Base-by-base conservation (phyloP, 2,888 invertebrate genomes). In the Phortica okadai region DNA sequence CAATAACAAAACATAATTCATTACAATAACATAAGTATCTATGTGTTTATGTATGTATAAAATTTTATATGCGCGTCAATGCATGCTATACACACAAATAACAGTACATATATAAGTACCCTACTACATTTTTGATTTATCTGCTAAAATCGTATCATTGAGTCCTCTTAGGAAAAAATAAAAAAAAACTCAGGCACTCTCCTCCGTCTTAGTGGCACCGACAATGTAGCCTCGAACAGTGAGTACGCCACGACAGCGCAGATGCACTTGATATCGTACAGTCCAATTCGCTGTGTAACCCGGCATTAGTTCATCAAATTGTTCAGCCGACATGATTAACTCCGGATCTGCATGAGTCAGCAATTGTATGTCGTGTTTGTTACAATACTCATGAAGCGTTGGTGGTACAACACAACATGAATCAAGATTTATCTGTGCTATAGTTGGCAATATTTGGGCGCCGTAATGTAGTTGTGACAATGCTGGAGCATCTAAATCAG, bases 391-490 rank as follows among this genome's bases (percentile, higher is more conserved):
- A 90, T 97, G 96, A 81, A 99, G 93, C 2, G 96, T 94, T 1
- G 97, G 96, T 33, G 99, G 98, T 75, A 99, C 98, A 3, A 98
- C 96, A 92, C 98, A 98, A 90, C 98, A 98, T 14, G 96, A 95
- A 0, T 96, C 95, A 75, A 98, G 93, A 92, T 97, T 98, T 78
- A 99, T 97, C 92, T 99, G 98, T 75, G 98, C 96, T 76, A 97
- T 97, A 79, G 94, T 93, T 3, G 98, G 98, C 88, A 96, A 95
- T 11, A 97, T 93, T 90, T 93, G 93, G 0, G 97, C 95, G 94
- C 95, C 95, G 67, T 94, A 93, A 91, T 96, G 95, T 1, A 98
- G 92, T 75, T 94, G 93, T 45, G 95, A 93, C 58, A 99, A 95
- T 21, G 95, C 94, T 0, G 94, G 94, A 42, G 96, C 96, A 82